Conservation (phyloP, 2,888 invertebrate species). For the Zygothrica quintamaculata region DNA sequence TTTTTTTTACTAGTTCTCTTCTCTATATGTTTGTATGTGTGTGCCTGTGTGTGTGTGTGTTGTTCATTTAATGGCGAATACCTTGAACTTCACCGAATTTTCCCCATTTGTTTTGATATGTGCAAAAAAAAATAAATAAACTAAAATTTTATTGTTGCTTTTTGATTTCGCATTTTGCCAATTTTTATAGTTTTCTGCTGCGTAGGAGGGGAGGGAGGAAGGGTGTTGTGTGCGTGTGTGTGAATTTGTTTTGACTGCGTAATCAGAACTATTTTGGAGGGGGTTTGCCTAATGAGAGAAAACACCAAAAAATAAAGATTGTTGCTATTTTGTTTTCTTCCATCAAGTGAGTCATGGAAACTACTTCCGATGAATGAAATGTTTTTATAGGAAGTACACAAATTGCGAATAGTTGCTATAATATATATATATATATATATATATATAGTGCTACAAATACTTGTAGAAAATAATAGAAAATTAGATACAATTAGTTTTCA, state of each 20-base stretch:
- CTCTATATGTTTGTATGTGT: conserved; percentile 26
- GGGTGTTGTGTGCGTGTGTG: conserved; percentile 25
- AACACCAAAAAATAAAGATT: conserved; percentile 9
- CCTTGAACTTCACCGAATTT: conserved; percentile 84
- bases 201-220: conserved; percentile 9
- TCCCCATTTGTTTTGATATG: conserved; percentile 77
- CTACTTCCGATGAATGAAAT: conserved; percentile 13
- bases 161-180: conserved; percentile 66
- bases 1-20: conserved; percentile 21
- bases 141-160: conserved; percentile 38
- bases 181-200: conserved; percentile 53
- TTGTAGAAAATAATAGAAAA: too few relatives aligned
- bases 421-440: too few relatives aligned
- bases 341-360: conserved; percentile 36
- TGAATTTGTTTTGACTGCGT: conserved; percentile 60
- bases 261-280: conserved; percentile 53
- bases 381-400: conserved; percentile 5
- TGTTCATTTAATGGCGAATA: conserved; percentile 68
- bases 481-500: too few relatives aligned
- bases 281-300: conserved; percentile 47
- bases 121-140: conserved; percentile 38
- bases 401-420: conserved; percentile 1
- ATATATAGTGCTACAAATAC: too few relatives aligned
- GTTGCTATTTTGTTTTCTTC: conserved; percentile 15
- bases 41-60: conserved; percentile 35